phyloP scores from a whole-genome alignment of 2,888 invertebrate species.

The Caenorhabditis wallacei region DNA sequence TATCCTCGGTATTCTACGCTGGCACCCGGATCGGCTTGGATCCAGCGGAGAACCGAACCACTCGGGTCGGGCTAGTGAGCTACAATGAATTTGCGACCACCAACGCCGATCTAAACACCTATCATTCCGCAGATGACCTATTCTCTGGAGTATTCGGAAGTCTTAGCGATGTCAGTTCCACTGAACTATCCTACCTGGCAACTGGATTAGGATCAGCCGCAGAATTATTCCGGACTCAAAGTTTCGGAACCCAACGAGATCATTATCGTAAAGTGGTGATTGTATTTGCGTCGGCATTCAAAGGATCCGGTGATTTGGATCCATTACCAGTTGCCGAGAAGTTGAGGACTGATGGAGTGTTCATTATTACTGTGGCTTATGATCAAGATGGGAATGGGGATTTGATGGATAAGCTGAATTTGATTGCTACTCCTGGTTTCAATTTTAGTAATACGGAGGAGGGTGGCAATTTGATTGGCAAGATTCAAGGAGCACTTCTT shows the following conservation, averaged over 20 bases:
- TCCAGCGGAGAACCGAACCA: neutral
- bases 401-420: neutral
- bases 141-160: neutral
- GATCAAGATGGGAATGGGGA: neutral
- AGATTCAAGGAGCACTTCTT: conserved; percentile 38
- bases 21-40: neutral
- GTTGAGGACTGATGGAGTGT: conserved; percentile 26
- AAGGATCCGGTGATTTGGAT: neutral
- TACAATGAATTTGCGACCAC: neutral
- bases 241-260: neutral
- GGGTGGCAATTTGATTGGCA: neutral
- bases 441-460: neutral
- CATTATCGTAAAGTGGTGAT: conserved; percentile 42
- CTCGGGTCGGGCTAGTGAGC: conserved; percentile 2
- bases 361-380: conserved; percentile 46
- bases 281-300: conserved; percentile 13
- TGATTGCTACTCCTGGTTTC: conserved; percentile 40
- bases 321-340: conserved; percentile 15
- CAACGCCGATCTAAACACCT: neutral
- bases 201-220: conserved; percentile 26
- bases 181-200: neutral
- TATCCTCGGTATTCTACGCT: neutral
- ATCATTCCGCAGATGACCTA: neutral
- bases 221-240: neutral
- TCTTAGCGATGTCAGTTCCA: neutral